Evolutionary conservation across 2,797 vertebrate species (phyloP), one percentile per base, ranked within the genome.

Genomic region (Gymnoscopelus braueri): DNA sequence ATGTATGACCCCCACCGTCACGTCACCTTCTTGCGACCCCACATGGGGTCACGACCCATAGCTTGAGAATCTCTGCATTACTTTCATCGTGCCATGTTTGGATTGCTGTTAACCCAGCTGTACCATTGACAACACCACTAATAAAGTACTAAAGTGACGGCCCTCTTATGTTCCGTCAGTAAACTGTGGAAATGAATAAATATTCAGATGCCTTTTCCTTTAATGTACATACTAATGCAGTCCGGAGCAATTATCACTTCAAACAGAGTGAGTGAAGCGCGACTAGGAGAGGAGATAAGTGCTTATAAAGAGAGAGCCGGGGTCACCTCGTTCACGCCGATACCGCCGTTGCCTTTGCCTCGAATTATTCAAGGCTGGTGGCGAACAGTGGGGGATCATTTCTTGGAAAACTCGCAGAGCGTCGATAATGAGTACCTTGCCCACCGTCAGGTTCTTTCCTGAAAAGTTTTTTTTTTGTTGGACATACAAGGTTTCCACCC

Each of bases 281-380:
- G 84, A 78, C 87, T 86, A 86, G 85, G 77, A 65, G 82, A 84
- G 76, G 77, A 90, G 87, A 92, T 90, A 90, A 92, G 85, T 90
- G 84, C 84, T 87, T 78, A 74, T 35, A 80, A 86, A 75, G 56
- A 68, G 78, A 85, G 79, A 87, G 82, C 52, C 54, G 64, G 82
- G 90, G 91, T 92, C 91, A 88, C 81, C 86, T 83, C 82, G 75
- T 76, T 86, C 82, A 78, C 76, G 89, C 83, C 89, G 87, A 91
- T 90, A 87, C 74, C 62, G 67, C 26, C 44, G 72, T 72, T 81
- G 83, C 83, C 83, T 83, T 88, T 72, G 79, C 84, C 74, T 82
- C 71, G 84, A 85, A 87, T 88, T 82, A 91, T 84, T 86, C 81
- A 68, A 77, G 85, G 76, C 76, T 79, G 84, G 83, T 50, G 54